Evolutionary conservation across 2,888 invertebrate species (phyloP), one percentile per base, ranked within the genome.

Genomic region (Tryphoninae sp.): DNA sequence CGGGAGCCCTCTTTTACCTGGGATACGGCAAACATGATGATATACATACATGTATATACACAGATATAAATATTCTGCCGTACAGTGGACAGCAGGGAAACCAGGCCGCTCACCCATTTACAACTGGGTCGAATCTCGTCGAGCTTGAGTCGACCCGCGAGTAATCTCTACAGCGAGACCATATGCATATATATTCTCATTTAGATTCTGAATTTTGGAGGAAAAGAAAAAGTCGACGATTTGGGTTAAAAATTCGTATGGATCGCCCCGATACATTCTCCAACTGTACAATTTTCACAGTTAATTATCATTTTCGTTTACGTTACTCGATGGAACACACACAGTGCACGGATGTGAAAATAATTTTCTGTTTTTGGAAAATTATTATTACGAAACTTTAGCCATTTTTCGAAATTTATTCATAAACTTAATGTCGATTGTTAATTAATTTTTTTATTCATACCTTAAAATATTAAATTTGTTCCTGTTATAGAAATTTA

Each of bases 71-170:
- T 33, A 33, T 33, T 33, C 33, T 33, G 33, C 33, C 33, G 33
- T 33, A 11, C 1, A 61, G 16, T 58, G 67, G 59, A 26, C 71
- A 71, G 26, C 81, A 83, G 84, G 84, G 80, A 86, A 90, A 90
- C 88, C 88, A 87, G 90, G 89, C 87, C 90, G 87, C 84, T 90
- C 89, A 89, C 90, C 90, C 88, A 90, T 90, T 90, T 90, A 88
- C 86, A 91, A 90, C 90, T 90, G 88, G 91, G 91, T 91, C 90
- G 86, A 87, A 83, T 78, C 72, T 74, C 82, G 55, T 82, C 65
- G 69, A 42, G 65, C 61, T 74, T 61, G 61, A 53, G 22, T 58
- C 61, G 72, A 81, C 26, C 64, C 67, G 73, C 67, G 74, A 33
- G 53, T 33, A 53, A 68, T 2, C 33, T 53, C 26, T 61, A 33